Evolutionary conservation across 1,140 invertebrate species (phyloP).

Genomic region (Babylonia areolata): DNA sequence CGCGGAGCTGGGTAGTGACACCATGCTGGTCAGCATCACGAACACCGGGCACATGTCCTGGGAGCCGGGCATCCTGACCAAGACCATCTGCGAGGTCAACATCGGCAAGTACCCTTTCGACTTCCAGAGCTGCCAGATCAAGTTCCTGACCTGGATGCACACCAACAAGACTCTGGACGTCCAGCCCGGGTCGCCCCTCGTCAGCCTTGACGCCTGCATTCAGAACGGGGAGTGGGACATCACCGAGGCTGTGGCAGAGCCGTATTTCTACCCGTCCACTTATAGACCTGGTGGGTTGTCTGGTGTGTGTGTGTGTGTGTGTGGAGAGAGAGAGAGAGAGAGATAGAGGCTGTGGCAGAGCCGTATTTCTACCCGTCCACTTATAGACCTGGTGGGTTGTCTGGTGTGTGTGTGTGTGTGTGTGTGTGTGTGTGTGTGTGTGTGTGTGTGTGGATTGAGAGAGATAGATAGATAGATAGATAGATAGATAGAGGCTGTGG

Average conservation of each 20-base stretch:
- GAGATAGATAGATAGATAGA: no score
- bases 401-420: background rate
- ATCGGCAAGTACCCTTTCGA: slow-evolving; percentile 68
- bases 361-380: no score
- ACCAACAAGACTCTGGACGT: slow-evolving; percentile 62
- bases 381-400: no score
- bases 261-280: slow-evolving; percentile 57
- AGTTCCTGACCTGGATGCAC: slow-evolving; percentile 76
- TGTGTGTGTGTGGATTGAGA: no score
- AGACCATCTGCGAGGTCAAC: slow-evolving; percentile 66
- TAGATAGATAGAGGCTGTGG: no score
- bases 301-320: background rate
- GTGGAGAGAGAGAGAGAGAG: no score
- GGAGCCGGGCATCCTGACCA: slow-evolving; percentile 66
- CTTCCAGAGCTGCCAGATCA: slow-evolving; percentile 67
- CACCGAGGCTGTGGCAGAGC: slow-evolving; percentile 46
- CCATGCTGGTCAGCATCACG: slow-evolving; percentile 64
- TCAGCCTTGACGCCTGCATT: slow-evolving; percentile 51
- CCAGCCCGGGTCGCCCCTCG: slow-evolving; percentile 39
- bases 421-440: no score
- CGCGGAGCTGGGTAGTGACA: slow-evolving; percentile 62
- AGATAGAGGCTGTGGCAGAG: no score
- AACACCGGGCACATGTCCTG: slow-evolving; percentile 62
- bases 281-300: slow-evolving; percentile 44
- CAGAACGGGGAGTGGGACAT: slow-evolving; percentile 67